A percentile compares a stretch with the other conserved stretches of the same genome.
Evolutionary conservation across 2,888 invertebrate genomes (phyloP).

Genomic region (Patella caerulea): DNA sequence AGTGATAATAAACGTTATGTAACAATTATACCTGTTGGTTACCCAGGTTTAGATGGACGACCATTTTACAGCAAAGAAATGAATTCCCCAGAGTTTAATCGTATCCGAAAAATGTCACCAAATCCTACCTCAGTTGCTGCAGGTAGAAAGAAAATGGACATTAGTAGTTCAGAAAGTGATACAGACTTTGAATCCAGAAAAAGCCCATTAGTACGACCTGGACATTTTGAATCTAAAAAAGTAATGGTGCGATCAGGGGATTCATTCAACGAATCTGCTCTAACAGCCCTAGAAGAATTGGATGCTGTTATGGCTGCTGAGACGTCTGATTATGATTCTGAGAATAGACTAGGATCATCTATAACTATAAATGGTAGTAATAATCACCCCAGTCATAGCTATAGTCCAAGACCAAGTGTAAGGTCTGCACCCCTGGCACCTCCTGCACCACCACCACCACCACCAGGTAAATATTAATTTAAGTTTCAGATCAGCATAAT

Average conservation of each 20-base stretch:
- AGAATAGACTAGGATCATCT: conserved; percentile 20
- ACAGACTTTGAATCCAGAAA: background rate
- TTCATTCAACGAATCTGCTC: conserved; percentile 58
- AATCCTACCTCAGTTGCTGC: background rate
- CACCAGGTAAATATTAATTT: conserved; percentile 25
- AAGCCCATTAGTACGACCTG: background rate
- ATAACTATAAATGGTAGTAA: background rate
- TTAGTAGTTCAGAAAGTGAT: conserved; percentile 19
- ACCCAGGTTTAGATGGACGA: conserved; percentile 31
- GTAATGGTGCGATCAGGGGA: conserved; percentile 38
- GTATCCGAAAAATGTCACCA: conserved; percentile 23
- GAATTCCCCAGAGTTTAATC: conserved; percentile 29
- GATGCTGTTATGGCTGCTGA: conserved; percentile 67
- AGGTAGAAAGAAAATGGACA: background rate
- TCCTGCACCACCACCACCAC: conserved; percentile 37
- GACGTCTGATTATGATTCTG: conserved; percentile 44
- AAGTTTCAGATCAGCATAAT: background rate
- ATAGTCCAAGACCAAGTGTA: conserved; percentile 18
- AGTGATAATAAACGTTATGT: conserved; percentile 48
- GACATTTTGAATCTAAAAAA: background rate
- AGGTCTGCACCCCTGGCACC: conserved; percentile 21
- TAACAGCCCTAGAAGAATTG: conserved; percentile 64
- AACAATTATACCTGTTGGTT: conserved; percentile 58
- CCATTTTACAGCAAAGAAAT: conserved; percentile 29
- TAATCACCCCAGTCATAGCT: conserved; percentile 10